Base-by-base conservation (phyloP, 2,797 vertebrate genomes). In the Sus cebifrons region DNA sequence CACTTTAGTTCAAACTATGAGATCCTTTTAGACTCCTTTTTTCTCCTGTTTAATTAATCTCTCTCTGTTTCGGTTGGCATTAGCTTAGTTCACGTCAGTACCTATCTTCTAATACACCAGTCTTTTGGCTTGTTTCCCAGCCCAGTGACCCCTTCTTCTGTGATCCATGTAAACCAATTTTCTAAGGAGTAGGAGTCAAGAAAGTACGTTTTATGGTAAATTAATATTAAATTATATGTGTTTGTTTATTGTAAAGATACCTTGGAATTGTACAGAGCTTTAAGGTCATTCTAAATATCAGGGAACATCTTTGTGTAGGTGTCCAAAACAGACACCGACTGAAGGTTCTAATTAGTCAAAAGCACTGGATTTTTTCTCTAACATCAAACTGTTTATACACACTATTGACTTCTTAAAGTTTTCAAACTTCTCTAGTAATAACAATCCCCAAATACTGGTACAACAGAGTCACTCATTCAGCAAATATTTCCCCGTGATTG, bases 351-450 rank as follows among this genome's bases (percentile, higher is more conserved):
- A 73, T 79, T 70, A 64, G 27, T 67, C 54, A 32, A 79, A 86
- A 68, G 20, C 64, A 36, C 77, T 84, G 56, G 25, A n/a, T 29
- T 87, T 73, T 23, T 90, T 52, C 64, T 86, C 18, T 78, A 85
- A 74, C 16, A 21, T 86, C 44, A 65, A 64, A 91, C n/a, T 78
- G 14, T 73, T 73, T 81, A 49, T 81, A 44, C 68, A 65, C 74
- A 49, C 9, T 20, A 49, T 56, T 73, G 60, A 74, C n/a, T 60
- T 78, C 32, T 58, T 65, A 58, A 79, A n/a, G 36, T 75, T 95
- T 87, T 87, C 27, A 60, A 65, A 60, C 75, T 85, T 94, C 40
- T 78, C 29, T 70, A 25, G 44, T 82, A 75, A 40, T 94, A 29
- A 64, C 49, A 86, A 91, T 87, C n/a, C 29, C 60, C 23, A n/a